These are phyloP conservation scores for Eledona agricola DNA, from an alignment of 2,888 invertebrate genomes.

Conservation along the genomic window DNA sequence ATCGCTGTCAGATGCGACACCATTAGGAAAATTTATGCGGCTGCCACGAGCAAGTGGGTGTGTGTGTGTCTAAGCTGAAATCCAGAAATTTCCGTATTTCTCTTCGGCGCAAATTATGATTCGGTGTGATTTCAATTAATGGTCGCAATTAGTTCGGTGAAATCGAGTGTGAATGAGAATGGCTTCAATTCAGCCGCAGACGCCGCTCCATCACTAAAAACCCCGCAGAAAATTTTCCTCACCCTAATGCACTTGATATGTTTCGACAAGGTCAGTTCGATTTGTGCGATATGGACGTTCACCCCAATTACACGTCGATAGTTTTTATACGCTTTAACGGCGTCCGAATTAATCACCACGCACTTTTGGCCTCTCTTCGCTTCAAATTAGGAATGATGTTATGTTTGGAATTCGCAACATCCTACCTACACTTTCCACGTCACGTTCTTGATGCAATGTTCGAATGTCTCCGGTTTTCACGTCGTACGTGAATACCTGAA, in stretches of 20 bases:
- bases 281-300: conserved; percentile 41
- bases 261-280: conserved; percentile 38
- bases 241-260: conserved; percentile 34
- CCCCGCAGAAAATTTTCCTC: conserved; percentile 22
- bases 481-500: conserved; percentile 7
- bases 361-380: conserved; percentile 1
- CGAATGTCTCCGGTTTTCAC: too few species aligned
- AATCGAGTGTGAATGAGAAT: conserved; percentile 14
- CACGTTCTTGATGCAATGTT: conserved; percentile 21
- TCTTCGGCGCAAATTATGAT: conserved; percentile 4
- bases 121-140: conserved; percentile 15
- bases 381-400: conserved; percentile 26
- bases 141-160: conserved; percentile 11
- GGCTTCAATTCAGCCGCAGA: conserved; percentile 9
- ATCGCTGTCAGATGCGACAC: too few species aligned
- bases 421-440: conserved; percentile 28
- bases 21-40: too few species aligned
- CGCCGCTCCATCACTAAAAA: conserved; percentile 10
- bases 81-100: too few species aligned
- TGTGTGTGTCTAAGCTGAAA: too few species aligned
- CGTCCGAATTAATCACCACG: background rate
- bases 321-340: conserved; percentile 21
- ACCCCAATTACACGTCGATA: conserved; percentile 42
- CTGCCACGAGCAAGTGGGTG: too few species aligned
- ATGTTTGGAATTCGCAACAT: conserved; percentile 25